Percentiles rank a stretch among this genome's conserved stretches.
phyloP scores from a whole-genome alignment of 1,140 invertebrate genomes.

The Spodoptera frugiperda region DNA sequence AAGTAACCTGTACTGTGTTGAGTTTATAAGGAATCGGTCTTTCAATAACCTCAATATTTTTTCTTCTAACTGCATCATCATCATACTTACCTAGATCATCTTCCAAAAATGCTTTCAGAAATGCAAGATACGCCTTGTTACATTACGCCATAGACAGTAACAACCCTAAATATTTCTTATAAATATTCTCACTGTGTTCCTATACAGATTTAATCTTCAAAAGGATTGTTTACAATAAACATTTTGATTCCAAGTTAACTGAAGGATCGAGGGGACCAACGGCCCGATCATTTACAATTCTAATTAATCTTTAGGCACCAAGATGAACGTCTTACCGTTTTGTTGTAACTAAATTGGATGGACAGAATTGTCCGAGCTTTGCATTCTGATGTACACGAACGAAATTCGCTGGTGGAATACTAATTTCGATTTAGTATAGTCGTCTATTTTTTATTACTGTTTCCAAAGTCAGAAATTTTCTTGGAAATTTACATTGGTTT shows the following conservation, averaged over 20 bases:
- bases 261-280: conserved; percentile 67
- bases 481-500: conserved; percentile 27
- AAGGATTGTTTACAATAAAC: conserved; percentile 83
- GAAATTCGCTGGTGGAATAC: conserved; percentile 59
- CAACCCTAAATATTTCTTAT: conserved; percentile 59
- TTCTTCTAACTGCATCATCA: no score
- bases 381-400: conserved; percentile 71
- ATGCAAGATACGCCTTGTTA: no score
- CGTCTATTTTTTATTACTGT: conserved; percentile 37
- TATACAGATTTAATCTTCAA: conserved; percentile 80
- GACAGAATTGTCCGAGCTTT: conserved; percentile 71
- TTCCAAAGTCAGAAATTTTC: conserved; percentile 20
- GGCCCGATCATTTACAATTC: conserved; percentile 76
- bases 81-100: no score
- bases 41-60: no score
- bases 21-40: no score
- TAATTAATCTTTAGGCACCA: conserved; percentile 76
- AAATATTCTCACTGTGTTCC: conserved; percentile 76
- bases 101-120: no score
- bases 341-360: conserved; percentile 68
- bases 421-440: conserved; percentile 62
- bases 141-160: not conserved
- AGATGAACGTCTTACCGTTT: conserved; percentile 69
- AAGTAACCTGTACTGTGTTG: no score
- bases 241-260: conserved; percentile 81